Percentiles rank a stretch among this genome's conserved stretches.
These are phyloP conservation scores for Hippopotamus amphibius DNA, from an alignment of 2,113 vertebrate genomes.

Conservation along the genomic window DNA sequence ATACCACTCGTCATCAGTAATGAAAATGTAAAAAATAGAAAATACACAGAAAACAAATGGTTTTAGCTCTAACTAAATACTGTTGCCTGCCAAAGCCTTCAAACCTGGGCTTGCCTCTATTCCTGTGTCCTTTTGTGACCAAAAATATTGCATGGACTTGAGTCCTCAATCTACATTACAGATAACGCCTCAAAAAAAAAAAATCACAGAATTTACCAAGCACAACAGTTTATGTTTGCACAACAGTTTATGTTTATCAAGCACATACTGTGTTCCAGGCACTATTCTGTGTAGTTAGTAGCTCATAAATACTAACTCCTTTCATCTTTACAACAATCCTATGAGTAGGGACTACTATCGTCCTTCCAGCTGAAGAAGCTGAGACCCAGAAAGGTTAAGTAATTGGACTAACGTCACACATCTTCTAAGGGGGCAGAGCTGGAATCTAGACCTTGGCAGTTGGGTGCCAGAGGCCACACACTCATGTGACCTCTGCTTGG, in stretches of 20 bases:
- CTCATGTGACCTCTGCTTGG: neutral
- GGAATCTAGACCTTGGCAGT: neutral
- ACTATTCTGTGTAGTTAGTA: neutral
- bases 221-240: neutral
- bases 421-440: neutral
- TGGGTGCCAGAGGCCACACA: neutral
- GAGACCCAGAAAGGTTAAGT: neutral
- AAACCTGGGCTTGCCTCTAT: neutral
- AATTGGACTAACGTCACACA: neutral
- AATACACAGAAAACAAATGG: neutral
- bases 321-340: neutral
- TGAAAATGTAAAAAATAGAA: constrained; percentile 28
- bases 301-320: neutral
- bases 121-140: neutral
- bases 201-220: neutral
- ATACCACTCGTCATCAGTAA: neutral
- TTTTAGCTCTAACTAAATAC: neutral
- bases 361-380: neutral
- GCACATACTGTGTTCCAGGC: too few species aligned
- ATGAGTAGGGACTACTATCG: neutral
- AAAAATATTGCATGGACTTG: neutral
- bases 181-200: neutral
- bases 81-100: neutral
- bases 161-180: neutral
- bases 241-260: neutral